phyloP scores from a whole-genome alignment of 2,797 vertebrate genomes.

The Eulemur mongoz region DNA sequence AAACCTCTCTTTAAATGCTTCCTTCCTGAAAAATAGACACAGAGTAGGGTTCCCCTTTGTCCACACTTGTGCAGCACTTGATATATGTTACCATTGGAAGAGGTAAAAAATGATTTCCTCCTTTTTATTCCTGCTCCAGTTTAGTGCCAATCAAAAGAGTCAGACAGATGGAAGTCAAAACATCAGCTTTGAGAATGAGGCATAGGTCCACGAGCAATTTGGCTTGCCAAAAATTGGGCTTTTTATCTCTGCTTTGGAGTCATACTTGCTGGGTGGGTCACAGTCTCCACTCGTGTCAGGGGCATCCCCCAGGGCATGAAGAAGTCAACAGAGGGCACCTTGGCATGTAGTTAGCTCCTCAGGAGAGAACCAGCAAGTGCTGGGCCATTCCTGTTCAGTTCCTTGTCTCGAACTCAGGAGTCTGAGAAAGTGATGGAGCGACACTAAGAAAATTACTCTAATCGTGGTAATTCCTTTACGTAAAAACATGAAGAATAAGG shows the following conservation, averaged over 20 bases:
- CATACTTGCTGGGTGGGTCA: not conserved
- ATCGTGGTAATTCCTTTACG: not conserved
- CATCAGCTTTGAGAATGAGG: not conserved
- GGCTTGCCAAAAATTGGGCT: not conserved
- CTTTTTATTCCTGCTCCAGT: not conserved
- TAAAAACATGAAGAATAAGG: not conserved
- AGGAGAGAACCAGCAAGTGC: not conserved
- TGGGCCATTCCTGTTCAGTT: not conserved
- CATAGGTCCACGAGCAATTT: not conserved
- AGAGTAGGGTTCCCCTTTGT: not conserved
- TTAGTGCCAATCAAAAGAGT: not conserved
- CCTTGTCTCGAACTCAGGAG: not conserved
- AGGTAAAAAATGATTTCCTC: not conserved
- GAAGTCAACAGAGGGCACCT: not conserved
- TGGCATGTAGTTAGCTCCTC: not conserved
- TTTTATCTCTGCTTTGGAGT: not conserved
- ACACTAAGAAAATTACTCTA: not conserved
- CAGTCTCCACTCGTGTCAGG: not conserved
- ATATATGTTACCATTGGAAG: not conserved
- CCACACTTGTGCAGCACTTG: not conserved
- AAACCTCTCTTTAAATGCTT: not conserved
- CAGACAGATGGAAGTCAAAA: not conserved
- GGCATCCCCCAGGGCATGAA: rapidly evolving
- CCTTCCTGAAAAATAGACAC: not conserved
- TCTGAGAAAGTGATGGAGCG: not conserved